Base-by-base conservation (phyloP, 2,888 invertebrate genomes). In the Dinocampus coccinellae region DNA sequence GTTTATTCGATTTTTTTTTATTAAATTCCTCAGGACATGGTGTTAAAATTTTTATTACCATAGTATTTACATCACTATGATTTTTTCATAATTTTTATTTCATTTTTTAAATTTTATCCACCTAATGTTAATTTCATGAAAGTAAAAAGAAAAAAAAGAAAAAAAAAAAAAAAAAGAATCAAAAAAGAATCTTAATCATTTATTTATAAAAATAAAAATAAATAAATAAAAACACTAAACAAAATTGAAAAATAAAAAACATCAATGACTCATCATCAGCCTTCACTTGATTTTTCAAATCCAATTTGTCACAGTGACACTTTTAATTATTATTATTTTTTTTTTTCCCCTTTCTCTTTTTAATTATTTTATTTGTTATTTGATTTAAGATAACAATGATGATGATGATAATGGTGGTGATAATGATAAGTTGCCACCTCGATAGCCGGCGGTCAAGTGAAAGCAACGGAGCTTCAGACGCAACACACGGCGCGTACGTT, bases 361-460 rank as follows among this genome's bases (percentile, higher is more conserved):
- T 36, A 36, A 10, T 9, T 9, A 10, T 2, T 47, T n/a, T n/a
- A n/a, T 39, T 47, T 47, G 20, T 47, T 47, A 7, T 47, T 16
- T 47, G 16, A 47, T 24, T 24, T 24, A 24, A 55, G 26, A 13
- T 13, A 24, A 13, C 29, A n/a, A 70, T 68, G 73, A 71, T 39
- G 63, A 70, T 57, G 42, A 57, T n/a, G n/a, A n/a, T n/a, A n/a
- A n/a, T n/a, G n/a, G n/a, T n/a, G n/a, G n/a, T n/a, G 33, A 29
- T 13, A 3, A 20, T n/a, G 58, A 29, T 57, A 79, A 81, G 79
- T 79, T 79, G 77, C 78, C 81, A 80, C 80, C 80, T 78, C 79
- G 82, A 81, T 79, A 80, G 83, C 78, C 84, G 81, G 76, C 83
- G 82, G 81, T 82, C 82, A 80, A 85, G 82, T 85, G 85, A 82